These are phyloP conservation scores for Drosophila picticornis DNA, from an alignment of 2,888 invertebrate species.

Conservation along the genomic window DNA sequence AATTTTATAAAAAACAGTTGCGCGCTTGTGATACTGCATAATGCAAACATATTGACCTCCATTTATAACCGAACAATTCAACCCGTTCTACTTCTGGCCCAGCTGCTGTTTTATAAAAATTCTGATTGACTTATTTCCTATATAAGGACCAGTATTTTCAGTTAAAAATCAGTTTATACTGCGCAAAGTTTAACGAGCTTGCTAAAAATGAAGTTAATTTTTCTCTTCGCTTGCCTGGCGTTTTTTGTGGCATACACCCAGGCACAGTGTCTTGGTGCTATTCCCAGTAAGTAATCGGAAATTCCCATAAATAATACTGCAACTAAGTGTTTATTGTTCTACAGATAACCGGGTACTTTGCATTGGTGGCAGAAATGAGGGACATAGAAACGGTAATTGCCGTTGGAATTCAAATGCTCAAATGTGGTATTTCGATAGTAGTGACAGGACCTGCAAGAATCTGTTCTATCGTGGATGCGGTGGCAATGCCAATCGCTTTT, in stretches of 20 bases:
- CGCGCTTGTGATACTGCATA: no score
- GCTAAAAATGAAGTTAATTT: no score
- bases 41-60: no score
- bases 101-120: neutral
- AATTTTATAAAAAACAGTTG: no score
- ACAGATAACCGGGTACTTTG: neutral
- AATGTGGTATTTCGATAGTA: neutral
- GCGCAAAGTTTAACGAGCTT: no score
- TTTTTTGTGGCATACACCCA: no score
- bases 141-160: conserved; percentile 8
- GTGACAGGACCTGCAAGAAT: neutral
- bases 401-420: neutral
- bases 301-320: neutral
- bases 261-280: no score
- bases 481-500: neutral
- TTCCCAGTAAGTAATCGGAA: neutral
- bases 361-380: neutral
- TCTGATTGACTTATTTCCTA: neutral
- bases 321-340: no score
- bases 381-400: neutral
- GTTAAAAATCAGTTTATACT: neutral
- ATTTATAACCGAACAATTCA: no score
- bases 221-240: no score
- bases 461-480: neutral
- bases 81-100: neutral